Percentiles rank a stretch among this genome's conserved stretches.
Conservation (phyloP, 2,113 vertebrate species). For the Grantiella picta region DNA sequence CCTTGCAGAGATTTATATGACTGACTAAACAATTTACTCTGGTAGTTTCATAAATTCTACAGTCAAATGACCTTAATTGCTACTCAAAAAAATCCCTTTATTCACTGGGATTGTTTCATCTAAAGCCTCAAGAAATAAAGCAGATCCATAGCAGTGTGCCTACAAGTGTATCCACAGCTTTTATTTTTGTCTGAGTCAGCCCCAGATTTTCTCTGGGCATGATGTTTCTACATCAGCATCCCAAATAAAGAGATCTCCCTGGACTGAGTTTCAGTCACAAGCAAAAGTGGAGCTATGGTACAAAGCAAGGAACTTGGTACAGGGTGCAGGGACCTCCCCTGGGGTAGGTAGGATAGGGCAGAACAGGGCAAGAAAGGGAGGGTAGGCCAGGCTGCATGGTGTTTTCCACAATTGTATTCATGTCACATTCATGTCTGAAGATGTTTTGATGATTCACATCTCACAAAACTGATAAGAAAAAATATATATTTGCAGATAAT, state of each 20-base stretch:
- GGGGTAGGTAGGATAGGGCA: background rate
- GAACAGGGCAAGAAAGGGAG: background rate
- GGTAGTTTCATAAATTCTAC: background rate
- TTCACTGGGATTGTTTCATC: background rate
- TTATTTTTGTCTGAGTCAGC: background rate
- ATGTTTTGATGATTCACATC: background rate
- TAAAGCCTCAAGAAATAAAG: background rate
- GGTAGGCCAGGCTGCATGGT: accelerated
- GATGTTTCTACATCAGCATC: background rate
- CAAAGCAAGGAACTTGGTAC: accelerated
- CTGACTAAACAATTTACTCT: background rate
- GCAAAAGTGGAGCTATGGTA: background rate
- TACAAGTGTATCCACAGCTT: background rate
- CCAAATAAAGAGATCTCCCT: background rate
- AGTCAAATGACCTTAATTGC: background rate
- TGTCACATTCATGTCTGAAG: background rate
- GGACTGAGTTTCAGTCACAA: background rate
- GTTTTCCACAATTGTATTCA: background rate
- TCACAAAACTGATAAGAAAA: background rate
- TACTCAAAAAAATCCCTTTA: background rate
- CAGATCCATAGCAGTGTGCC: background rate
- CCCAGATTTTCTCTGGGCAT: accelerated
- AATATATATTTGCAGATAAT: background rate
- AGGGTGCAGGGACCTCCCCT: accelerated
- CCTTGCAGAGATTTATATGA: background rate